A percentile compares a stretch with the other conserved stretches of the same genome.
These are phyloP conservation scores for Perodicticus potto DNA, from an alignment of 2,797 vertebrate genomes.

Conservation along the genomic window DNA sequence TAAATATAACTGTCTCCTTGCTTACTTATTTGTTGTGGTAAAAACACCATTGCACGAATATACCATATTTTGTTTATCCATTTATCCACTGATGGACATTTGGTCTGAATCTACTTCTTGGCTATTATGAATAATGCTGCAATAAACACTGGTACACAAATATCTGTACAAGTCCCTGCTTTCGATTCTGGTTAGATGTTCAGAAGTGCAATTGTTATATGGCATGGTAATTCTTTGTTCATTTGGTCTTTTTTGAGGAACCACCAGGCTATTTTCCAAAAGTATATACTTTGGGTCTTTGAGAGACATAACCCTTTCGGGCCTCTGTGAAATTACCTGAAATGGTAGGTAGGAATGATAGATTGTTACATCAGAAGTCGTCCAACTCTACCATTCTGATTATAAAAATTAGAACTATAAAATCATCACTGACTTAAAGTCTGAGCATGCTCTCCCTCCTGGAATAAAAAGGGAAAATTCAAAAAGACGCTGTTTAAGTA, in stretches of 20 bases:
- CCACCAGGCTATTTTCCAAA: neutral
- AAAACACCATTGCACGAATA: neutral
- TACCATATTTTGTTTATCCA: neutral
- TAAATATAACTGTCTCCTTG: too few relatives aligned
- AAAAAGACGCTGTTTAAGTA: neutral
- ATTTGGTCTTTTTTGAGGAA: neutral
- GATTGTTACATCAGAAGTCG: neutral
- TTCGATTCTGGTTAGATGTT: neutral
- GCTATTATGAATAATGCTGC: neutral
- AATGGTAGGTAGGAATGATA: neutral
- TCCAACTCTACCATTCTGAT: neutral
- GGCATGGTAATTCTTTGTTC: neutral
- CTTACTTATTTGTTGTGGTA: too few relatives aligned
- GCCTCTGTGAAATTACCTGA: neutral
- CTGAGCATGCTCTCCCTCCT: neutral
- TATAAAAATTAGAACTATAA: neutral
- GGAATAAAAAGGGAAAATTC: neutral
- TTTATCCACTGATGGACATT: neutral
- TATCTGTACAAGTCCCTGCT: neutral
- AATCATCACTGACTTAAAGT: neutral
- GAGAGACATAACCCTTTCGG: neutral
- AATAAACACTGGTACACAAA: neutral
- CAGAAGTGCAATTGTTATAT: neutral
- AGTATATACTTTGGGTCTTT: neutral
- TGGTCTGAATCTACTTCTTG: neutral